Conservation (phyloP, 2,797 vertebrate genomes). For the Sebastes vulpes region DNA sequence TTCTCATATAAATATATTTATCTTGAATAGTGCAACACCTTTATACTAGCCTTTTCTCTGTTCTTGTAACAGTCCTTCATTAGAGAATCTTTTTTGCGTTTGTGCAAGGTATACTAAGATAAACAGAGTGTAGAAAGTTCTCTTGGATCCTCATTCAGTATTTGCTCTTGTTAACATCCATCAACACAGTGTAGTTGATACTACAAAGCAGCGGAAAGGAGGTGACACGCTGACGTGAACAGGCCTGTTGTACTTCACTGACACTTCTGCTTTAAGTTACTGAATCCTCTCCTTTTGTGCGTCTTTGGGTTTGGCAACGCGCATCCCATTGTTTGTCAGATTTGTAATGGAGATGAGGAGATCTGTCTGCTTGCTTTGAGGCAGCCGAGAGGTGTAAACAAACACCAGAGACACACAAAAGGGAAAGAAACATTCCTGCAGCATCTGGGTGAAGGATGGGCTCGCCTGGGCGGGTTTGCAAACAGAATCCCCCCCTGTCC, state of each 20-base stretch:
- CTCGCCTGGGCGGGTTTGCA: constrained; percentile 47
- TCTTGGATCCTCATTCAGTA: background rate
- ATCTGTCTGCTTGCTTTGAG: constrained; percentile 46
- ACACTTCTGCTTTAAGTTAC: constrained; percentile 29
- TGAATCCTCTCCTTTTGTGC: constrained; percentile 23
- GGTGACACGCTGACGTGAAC: constrained; percentile 10
- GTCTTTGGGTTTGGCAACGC: constrained; percentile 37
- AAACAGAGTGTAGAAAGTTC: background rate
- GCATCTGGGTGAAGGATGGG: constrained; percentile 72
- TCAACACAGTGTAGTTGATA: constrained; percentile 10
- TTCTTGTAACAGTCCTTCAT: background rate
- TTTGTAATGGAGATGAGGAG: constrained; percentile 69
- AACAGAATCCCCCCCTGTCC: constrained; percentile 26
- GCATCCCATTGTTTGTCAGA: constrained; percentile 54
- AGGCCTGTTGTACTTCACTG: constrained; percentile 25
- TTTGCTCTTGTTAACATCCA: background rate
- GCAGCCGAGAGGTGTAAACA: constrained; percentile 66
- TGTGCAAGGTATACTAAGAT: background rate
- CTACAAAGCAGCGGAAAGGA: background rate
- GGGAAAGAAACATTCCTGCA: constrained; percentile 64
- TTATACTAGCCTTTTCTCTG: background rate
- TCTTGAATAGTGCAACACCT: background rate
- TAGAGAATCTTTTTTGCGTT: background rate
- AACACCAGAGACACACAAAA: constrained; percentile 67
- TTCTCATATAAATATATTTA: background rate